Evolutionary conservation across 2,113 vertebrate genomes (phyloP), one percentile per base, ranked within the genome.

Genomic region (Poicephalus gulielmi): DNA sequence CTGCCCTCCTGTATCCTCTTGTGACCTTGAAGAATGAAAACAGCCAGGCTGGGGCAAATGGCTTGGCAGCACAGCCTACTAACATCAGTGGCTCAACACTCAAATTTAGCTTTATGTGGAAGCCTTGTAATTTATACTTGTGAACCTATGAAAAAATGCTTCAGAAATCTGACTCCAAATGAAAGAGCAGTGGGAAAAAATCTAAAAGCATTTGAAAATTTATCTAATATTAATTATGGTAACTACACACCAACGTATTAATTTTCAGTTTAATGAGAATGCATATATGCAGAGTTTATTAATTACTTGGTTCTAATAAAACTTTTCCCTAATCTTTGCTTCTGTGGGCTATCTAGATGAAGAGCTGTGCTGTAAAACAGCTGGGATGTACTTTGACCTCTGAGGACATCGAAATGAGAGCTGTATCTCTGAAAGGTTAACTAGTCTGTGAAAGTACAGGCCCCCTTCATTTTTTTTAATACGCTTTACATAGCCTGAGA

Each of bases 331-430:
- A n/a, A 17, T 68, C 53, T 62, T 73, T 22, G 59, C 50, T 52
- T 85, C 31, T 73, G 30, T 68, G 96, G 77, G n/a, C 74, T 93
- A 30, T 83, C 33, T 46, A 93, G 87, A 80, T 64, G 84, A 97
- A 85, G 50, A 76, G 6, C 28, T 87, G 13, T 55, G 13, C 49
- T 83, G 52, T 41, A 85, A 96, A 91, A 93, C 20, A 66, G 17
- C 24, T 92, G 69, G 22, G 28, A 47, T 93, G 67, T 74, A 39
- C 13, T 94, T 60, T 86, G 75, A 77, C 46, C 15, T 91, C 49
- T 89, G 77, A 95, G 55, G 37, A 76, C 37, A 82, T 68, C 46
- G 88, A 62, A 89, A 88, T 69, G 14, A 94, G 96, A 90, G 35
- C 8, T 91, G 18, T 28, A 47, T 74, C 41, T 90, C 37, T 71